A percentile compares a stretch with the other conserved stretches of the same genome.
These are phyloP conservation scores for Caiman crocodilus DNA, from an alignment of 2,797 vertebrate species.

Conservation along the genomic window DNA sequence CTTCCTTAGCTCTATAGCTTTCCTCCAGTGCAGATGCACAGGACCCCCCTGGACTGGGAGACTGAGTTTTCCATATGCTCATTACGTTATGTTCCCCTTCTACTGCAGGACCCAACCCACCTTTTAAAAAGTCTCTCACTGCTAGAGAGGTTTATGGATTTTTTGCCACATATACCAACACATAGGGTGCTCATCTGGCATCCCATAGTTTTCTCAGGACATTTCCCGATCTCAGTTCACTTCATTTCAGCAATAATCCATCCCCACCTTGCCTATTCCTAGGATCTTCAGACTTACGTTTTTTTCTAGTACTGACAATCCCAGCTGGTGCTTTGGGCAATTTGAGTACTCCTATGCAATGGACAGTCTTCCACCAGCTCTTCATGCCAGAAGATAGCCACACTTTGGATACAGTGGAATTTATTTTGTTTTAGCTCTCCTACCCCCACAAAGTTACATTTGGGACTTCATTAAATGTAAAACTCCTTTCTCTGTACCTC, in stretches of 20 bases:
- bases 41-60: not conserved
- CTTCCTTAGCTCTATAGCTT: not conserved
- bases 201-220: not conserved
- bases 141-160: not conserved
- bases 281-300: not conserved
- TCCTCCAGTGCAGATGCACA: not conserved
- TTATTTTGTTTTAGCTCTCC: not conserved
- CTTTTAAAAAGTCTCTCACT: not conserved
- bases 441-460: not conserved
- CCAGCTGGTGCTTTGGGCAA: not conserved
- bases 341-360: not conserved
- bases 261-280: not conserved
- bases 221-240: not conserved
- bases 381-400: not conserved
- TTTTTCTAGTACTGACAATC: not conserved
- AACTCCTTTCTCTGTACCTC: not conserved
- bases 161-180: not conserved
- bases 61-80: not conserved
- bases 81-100: not conserved
- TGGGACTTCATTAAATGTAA: not conserved
- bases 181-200: not conserved
- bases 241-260: not conserved
- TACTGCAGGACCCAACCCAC: too few relatives aligned
- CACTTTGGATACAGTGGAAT: not conserved
- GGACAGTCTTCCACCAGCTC: not conserved